A percentile compares a stretch with the other conserved stretches of the same genome.
Evolutionary conservation across 2,113 vertebrate species (phyloP).

Genomic region (Lagopus leucura): DNA sequence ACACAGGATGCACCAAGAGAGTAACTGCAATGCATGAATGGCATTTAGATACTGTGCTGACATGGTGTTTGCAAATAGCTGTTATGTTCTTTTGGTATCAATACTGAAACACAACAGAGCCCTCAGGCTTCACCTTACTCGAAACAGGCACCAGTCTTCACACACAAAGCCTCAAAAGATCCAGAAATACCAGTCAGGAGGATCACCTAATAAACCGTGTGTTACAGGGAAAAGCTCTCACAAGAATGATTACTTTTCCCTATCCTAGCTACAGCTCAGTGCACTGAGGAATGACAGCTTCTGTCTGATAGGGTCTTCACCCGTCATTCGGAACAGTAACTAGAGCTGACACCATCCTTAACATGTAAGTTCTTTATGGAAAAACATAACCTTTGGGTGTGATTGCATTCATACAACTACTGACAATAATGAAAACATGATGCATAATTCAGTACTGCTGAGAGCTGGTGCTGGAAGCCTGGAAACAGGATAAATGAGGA

Average conservation of each 20-base stretch:
- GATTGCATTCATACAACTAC: neutral
- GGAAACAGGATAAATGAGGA: rapidly evolving
- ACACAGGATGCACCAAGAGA: neutral
- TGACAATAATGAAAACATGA: neutral
- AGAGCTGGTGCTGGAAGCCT: neutral
- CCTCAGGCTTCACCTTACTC: neutral
- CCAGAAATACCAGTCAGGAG: constrained; percentile 42
- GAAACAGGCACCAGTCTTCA: neutral
- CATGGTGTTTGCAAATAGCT: neutral
- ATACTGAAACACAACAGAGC: neutral
- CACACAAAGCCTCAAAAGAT: neutral
- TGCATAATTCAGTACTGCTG: neutral
- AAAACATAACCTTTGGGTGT: neutral
- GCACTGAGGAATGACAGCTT: neutral
- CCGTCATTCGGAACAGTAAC: neutral
- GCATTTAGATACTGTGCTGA: neutral
- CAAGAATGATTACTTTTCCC: neutral
- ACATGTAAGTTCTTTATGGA: neutral
- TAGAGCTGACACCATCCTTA: neutral
- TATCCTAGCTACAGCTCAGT: neutral
- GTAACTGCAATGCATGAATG: neutral
- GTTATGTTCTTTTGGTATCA: neutral
- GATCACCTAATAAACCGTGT: neutral
- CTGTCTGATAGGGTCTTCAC: neutral
- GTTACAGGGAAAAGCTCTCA: neutral